These are phyloP conservation scores for Metopia argyrocephala DNA, from an alignment of 2,888 invertebrate genomes.

Conservation along the genomic window DNA sequence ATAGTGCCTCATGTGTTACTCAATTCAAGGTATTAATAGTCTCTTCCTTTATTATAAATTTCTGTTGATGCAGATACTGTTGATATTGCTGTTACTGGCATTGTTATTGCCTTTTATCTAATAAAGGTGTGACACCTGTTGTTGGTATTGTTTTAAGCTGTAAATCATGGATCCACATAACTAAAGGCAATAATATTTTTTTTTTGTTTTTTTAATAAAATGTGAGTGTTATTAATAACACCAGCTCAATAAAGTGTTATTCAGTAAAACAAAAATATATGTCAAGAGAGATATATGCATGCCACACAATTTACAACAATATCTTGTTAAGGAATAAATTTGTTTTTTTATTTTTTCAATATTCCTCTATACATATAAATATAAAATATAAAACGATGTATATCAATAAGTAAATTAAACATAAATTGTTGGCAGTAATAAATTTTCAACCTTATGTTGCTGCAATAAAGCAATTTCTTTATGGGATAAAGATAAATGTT, in stretches of 20 bases:
- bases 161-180: conserved; percentile 47
- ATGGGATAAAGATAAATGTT: conserved; percentile 41
- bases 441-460: conserved; percentile 35
- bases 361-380: neutral
- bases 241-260: neutral
- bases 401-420: conserved; percentile 23
- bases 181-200: conserved; percentile 35
- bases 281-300: neutral
- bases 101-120: conserved; percentile 23
- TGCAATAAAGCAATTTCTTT: conserved; percentile 35
- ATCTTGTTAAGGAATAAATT: neutral
- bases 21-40: neutral
- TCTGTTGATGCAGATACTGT: neutral
- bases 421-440: conserved; percentile 51
- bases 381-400: neutral
- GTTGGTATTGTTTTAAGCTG: conserved; percentile 40
- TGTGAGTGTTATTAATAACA: conserved; percentile 56
- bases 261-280: neutral
- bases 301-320: neutral
- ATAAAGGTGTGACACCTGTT: conserved; percentile 61
- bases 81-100: neutral
- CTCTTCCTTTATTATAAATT: neutral
- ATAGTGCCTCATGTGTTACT: neutral
- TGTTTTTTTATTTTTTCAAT: no score
- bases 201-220: conserved; percentile 61